Evolutionary conservation across 37 sponge, comb jelly and placozoan genomes (phyloP), one percentile per base, ranked within the genome.

Genomic region (Eunapius fragilis): DNA sequence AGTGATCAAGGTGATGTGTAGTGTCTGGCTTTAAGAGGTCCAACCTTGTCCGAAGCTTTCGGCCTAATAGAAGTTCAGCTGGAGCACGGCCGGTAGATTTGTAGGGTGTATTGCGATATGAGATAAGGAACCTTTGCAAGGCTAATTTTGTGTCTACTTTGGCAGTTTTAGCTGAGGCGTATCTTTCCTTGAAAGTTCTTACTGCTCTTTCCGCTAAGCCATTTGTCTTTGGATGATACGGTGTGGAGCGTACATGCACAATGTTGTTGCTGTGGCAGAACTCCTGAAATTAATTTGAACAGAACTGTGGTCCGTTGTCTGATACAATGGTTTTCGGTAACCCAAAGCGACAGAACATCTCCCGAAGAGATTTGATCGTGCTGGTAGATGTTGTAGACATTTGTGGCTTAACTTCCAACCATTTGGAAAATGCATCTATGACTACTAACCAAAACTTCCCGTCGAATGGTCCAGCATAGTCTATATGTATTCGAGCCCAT

Each of bases 261-360:
- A 83, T 47, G 23, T 75, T 75, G 37, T 74, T 80, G 12, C n/a
- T 14, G 34, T 82, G 69, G 22, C 36, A 69, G 45, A 83, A 89
- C 11, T 77, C 67, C 70, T 70, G 27, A 71, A 89, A 89, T 72
- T 83, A 84, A 37, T n/a, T 25, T 28, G 80, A 37, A 13, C 80
- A 31, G 34, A 89, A 89, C 37, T 79, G 74, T 5, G 89, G 67
- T n/a, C 89, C 84, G 70, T 89, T 87, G 70, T 89, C 89, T 31
- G 80, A 84, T n/a, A 83, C 84, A 31, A 89, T 48, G 24, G 70
- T 68, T 25, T 74, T 68, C 38, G 81, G 87, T 32, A 87, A n/a
- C 2, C 87, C 87, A 87, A 76, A 80, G 25, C 37, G 33, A 30
- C 70, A n/a, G 35, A 84, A 83, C 28, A 90, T 12, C 26, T 71